Conservation (phyloP, 2,113 vertebrate genomes). For the Tyto alba region DNA sequence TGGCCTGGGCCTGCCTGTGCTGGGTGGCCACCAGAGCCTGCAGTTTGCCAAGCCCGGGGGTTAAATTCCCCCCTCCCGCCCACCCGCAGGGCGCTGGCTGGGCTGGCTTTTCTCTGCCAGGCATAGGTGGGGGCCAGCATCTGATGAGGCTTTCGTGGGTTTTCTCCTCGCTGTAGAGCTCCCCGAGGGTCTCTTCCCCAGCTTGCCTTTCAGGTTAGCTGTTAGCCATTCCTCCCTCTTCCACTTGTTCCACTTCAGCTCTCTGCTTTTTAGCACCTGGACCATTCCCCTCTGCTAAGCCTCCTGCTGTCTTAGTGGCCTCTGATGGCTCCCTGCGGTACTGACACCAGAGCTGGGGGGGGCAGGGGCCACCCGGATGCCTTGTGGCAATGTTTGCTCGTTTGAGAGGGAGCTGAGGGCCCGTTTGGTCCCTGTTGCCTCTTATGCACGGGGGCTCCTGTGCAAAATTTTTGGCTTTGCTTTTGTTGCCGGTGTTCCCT, state of each 20-base stretch:
- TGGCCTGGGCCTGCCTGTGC: not conserved
- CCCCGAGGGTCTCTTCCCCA: not conserved
- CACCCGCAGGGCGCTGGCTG: not conserved
- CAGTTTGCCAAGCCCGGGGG: not conserved
- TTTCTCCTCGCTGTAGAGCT: not conserved
- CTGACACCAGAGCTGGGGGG: not conserved
- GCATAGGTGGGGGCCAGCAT: not conserved
- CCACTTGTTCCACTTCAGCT: not conserved
- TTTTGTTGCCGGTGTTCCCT: conserved; percentile 12
- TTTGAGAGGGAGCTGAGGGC: not conserved
- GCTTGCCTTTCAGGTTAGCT: not conserved
- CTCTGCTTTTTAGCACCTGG: not conserved
- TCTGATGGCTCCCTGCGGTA: not conserved
- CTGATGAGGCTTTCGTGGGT: not conserved
- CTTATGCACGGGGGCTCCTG: not conserved
- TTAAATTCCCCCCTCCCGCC: not conserved
- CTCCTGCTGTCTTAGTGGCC: not conserved
- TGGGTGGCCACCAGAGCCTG: not conserved
- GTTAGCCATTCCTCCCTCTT: not conserved
- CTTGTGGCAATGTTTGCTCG: not conserved
- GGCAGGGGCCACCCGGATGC: not conserved
- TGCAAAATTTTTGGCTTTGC: not conserved
- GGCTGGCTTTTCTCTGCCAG: not conserved
- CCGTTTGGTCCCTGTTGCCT: not conserved
- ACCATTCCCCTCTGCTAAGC: not conserved